Evolutionary conservation across 2,888 invertebrate species (phyloP), one percentile per base, ranked within the genome.

Genomic region (Apeira syringaria): DNA sequence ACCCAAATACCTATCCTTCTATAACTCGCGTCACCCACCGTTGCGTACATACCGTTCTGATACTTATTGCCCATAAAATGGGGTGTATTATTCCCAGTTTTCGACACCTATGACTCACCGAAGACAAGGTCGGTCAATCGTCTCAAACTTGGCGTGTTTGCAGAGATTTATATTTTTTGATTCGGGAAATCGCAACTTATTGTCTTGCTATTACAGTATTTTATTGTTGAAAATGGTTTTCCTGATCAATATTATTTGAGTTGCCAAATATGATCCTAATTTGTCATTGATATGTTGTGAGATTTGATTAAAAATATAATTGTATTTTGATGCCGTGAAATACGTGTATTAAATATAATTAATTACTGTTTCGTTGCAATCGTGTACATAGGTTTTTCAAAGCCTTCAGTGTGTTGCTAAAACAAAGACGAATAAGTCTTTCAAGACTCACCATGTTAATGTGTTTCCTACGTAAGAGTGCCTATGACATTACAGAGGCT

Each of bases 101-200:
- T 33, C 24, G 31, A 27, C 30, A 26, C 25, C 13, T 24, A 33
- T 55, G 54, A 55, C 38, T 50, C 54, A 52, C 47, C 35, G 12
- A 15, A 8, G 24, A 26, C 45, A 47, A 54, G 47, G 51, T 45
- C 44, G 40, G 37, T 34, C 31, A 29, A 32, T 34, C 42, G 41
- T 34, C 42, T 39, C 27, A 25, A 36, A 26, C 30, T 43, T 51
- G 37, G 10, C 28, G 26, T 34, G 34, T 26, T 34, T 34, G 26
- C 17, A n/a, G 13, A 24, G 24, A 10, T 24, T 11, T 26, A 1
- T 9, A 9, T 25, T 29, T 34, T 20, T 35, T 30, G n/a, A 9
- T 22, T 24, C 12, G 29, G 22, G 25, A 39, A 39, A 45, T 10
- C 35, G 22, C 27, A 31, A 39, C 18, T 34, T 45, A 40, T 27